Base-by-base conservation (phyloP, 2,888 invertebrate genomes). In the Epistrophella euchroma region DNA sequence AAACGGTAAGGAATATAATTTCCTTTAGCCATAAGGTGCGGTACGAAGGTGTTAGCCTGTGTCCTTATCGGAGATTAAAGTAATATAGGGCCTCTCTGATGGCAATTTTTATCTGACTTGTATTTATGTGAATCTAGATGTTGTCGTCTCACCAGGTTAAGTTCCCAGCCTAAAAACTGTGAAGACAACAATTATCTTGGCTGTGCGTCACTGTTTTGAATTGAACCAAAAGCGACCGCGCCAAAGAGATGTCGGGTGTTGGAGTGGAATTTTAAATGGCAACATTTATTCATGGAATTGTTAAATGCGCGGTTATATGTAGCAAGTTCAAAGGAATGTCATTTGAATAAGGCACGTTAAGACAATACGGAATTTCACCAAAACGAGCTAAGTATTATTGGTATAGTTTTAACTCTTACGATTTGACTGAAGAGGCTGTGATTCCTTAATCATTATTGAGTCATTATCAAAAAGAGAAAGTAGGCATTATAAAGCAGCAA, bases 211-310 rank as follows among this genome's bases (percentile, higher is more conserved):
- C 71, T 71, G 10, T 6, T 6, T 5, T 13, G 80, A 77, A 47
- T 62, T 55, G 66, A 52, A 47, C 22, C 52, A 62, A 76, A 76
- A 77, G 74, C 40, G 47, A 13, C 35, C 37, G 71, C 77, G 82
- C 74, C 81, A 52, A 78, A 37, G 45, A 71, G 64, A 43, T 78
- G 77, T 81, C 74, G 77, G 86, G 86, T 86, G 86, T 86, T 78
- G 86, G 82, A 74, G 82, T 74, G 86, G 86, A 86, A 86, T 86
- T 86, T 86, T 86, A 86, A 86, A 86, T 86, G 86, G 77, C 86
- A 86, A 81, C 76, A 77, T 86, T 81, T 86, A 81, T 86, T 86
- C 77, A 68, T 43, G 28, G 73, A 32, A 55, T 62, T 77, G 64
- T 62, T 74, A 43, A 52, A 60, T 45, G 64, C 28, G 2, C 19